phyloP scores from a whole-genome alignment of 2,888 invertebrate species.

The Lottia scabra region DNA sequence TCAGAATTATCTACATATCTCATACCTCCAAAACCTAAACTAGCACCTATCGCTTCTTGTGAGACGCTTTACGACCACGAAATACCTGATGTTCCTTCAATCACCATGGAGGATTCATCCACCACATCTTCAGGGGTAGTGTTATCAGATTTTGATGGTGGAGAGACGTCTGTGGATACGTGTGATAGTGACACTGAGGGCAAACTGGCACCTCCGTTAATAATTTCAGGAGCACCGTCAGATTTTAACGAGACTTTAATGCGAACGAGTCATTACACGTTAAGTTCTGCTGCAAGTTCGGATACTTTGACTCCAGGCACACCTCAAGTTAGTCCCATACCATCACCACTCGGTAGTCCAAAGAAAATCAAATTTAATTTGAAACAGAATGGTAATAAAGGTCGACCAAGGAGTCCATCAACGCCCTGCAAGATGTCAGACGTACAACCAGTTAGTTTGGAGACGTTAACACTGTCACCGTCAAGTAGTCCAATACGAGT shows the following conservation, averaged over 20 bases:
- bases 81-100: constrained; percentile 48
- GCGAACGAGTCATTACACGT: constrained; percentile 36
- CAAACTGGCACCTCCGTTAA: constrained; percentile 38
- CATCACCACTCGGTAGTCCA: constrained; percentile 56
- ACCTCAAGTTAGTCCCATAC: constrained; percentile 59
- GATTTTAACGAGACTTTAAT: constrained; percentile 54
- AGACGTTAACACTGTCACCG: constrained; percentile 59
- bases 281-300: constrained; percentile 60
- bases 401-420: constrained; percentile 49
- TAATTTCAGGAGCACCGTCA: constrained; percentile 31
- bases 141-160: constrained; percentile 41
- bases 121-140: constrained; percentile 37
- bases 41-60: constrained; percentile 69
- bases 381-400: constrained; percentile 43
- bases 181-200: constrained; percentile 44
- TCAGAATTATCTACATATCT: constrained; percentile 47
- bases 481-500: constrained; percentile 55
- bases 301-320: constrained; percentile 65
- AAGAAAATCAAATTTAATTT: constrained; percentile 48
- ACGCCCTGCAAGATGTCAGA: constrained; percentile 51
- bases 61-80: constrained; percentile 65
- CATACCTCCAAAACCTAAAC: constrained; percentile 51
- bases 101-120: constrained; percentile 49
- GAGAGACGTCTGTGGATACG: constrained; percentile 51
- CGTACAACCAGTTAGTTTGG: constrained; percentile 42